A percentile compares a stretch with the other conserved stretches of the same genome.
Conservation (phyloP, 2,888 invertebrate species). For the Orthosia gothica region DNA sequence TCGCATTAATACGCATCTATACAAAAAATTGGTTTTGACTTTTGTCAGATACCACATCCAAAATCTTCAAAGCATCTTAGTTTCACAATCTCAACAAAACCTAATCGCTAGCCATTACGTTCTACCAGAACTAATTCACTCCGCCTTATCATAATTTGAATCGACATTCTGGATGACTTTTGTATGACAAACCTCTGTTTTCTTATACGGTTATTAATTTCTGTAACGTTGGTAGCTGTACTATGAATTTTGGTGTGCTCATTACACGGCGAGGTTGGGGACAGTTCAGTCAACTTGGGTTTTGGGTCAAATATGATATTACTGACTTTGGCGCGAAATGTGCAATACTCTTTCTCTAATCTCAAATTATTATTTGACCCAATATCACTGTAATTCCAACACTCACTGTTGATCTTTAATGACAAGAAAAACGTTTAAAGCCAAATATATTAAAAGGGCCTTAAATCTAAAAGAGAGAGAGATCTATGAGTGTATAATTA, state of each 20-base stretch:
- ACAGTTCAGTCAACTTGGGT: conserved; percentile 78
- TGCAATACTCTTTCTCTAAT: too few species aligned
- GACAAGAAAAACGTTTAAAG: too few species aligned
- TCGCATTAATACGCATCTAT: too few species aligned
- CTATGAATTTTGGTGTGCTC: conserved; percentile 76
- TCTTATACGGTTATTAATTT: conserved; percentile 91
- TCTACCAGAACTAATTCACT: conserved; percentile 90
- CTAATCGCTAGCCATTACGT: conserved; percentile 88
- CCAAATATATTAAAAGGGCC: too few species aligned
- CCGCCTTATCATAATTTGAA: conserved; percentile 90
- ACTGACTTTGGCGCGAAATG: neutral
- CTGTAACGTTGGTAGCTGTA: conserved; percentile 78
- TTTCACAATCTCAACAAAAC: conserved; percentile 73
- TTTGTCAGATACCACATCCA: conserved; percentile 68
- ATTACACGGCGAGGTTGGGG: conserved; percentile 74
- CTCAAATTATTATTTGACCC: too few species aligned
- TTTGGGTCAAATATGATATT: conserved; percentile 43
- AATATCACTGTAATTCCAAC: too few species aligned
- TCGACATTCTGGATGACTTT: conserved; percentile 89
- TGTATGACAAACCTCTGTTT: conserved; percentile 90
- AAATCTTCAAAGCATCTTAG: conserved; percentile 49
- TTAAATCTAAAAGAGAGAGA: too few species aligned
- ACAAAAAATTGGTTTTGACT: too few species aligned
- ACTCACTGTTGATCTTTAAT: neutral
- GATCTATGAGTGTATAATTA: too few species aligned